Evolutionary conservation across 2,797 vertebrate species (phyloP).

Genomic region (Mallotus villosus): DNA sequence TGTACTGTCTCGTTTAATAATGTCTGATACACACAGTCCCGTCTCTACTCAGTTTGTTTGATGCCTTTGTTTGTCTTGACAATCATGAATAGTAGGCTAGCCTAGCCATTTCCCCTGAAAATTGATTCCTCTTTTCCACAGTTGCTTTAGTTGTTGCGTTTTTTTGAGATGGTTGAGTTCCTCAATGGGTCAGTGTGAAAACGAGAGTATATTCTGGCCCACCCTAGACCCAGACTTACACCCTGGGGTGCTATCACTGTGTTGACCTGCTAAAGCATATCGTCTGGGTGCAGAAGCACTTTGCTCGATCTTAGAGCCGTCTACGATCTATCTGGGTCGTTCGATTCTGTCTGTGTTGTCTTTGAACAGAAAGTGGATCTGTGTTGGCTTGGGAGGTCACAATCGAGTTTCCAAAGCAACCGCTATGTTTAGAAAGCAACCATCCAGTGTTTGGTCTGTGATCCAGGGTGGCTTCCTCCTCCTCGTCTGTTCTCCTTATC

Average conservation of each 20-base stretch:
- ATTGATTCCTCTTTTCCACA: not conserved
- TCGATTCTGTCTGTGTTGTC: not conserved
- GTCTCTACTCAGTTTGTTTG: not conserved
- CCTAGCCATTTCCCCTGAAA: not conserved
- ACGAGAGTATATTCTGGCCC: not conserved
- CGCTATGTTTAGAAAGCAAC: not conserved
- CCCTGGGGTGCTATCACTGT: slow-evolving; percentile 3
- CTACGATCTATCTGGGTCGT: too few species aligned
- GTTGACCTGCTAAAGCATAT: too few species aligned
- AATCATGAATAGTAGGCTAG: not conserved
- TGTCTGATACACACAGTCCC: not conserved
- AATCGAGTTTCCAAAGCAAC: not conserved
- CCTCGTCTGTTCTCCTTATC: not conserved
- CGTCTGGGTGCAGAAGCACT: too few species aligned
- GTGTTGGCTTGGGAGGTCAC: not conserved
- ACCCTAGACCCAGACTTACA: slow-evolving; percentile 22
- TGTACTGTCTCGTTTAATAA: too few species aligned
- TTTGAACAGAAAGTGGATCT: not conserved
- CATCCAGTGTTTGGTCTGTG: not conserved
- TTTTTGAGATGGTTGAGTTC: slow-evolving; percentile 19
- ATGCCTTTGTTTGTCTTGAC: not conserved
- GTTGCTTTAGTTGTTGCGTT: slow-evolving; percentile 17
- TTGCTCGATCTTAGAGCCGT: too few species aligned
- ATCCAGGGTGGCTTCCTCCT: not conserved
- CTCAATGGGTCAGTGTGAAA: slow-evolving; percentile 33